Conservation (phyloP, 2,113 vertebrate species). For the Pongo abelii region DNA sequence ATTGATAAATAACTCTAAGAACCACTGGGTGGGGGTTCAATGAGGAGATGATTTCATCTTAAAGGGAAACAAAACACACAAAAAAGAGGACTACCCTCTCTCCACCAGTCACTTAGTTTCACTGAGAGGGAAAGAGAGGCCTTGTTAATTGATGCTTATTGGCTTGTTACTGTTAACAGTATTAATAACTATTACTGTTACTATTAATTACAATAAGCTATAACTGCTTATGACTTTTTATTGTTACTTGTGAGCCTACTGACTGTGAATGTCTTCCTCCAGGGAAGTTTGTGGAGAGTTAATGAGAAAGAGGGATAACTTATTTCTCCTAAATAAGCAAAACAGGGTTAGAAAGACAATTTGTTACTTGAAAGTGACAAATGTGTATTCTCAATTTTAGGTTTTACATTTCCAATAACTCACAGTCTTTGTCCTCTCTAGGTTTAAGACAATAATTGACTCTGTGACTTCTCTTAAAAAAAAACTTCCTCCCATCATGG, state of each 20-base stretch:
- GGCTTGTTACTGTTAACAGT: neutral
- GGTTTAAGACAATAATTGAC: constrained; percentile 13
- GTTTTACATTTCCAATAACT: constrained; percentile 27
- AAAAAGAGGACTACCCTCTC: neutral
- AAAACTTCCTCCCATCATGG: constrained; percentile 1
- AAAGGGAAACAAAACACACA: neutral
- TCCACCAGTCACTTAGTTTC: neutral
- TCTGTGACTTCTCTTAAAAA: constrained; percentile 26
- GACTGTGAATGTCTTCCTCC: neutral
- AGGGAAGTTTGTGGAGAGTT: neutral
- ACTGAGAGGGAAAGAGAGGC: neutral
- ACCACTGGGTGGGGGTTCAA: neutral
- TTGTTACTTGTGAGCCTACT: neutral
- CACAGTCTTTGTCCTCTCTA: neutral
- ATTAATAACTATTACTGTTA: neutral
- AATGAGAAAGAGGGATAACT: constrained; percentile 11
- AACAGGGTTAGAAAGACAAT: neutral
- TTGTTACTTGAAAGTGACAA: constrained; percentile 1
- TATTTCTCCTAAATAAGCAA: neutral
- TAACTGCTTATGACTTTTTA: neutral
- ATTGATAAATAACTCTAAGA: constrained; percentile 5
- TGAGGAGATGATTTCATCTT: neutral
- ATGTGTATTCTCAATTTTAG: neutral
- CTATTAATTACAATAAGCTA: neutral
- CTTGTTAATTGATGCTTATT: neutral